A percentile compares a stretch with the other conserved stretches of the same genome.
Evolutionary conservation across 2,797 vertebrate genomes (phyloP).

Genomic region (Adrianichthys oophorus): DNA sequence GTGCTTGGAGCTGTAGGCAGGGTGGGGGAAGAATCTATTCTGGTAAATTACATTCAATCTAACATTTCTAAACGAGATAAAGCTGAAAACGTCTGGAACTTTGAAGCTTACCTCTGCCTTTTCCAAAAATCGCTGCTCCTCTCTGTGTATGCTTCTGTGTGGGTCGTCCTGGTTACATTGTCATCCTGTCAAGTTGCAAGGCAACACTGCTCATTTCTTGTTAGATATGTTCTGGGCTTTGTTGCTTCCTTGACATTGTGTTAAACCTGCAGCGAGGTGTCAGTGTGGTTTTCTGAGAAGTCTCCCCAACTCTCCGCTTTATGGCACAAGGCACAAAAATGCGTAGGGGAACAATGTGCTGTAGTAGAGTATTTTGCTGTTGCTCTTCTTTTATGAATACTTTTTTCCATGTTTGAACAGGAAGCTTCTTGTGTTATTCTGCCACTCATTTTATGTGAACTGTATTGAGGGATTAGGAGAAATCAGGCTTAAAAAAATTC

Average conservation of each 20-base stretch:
- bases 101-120: conserved; percentile 35
- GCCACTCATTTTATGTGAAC: too few species aligned
- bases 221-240: conserved; percentile 45
- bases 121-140: conserved; percentile 30
- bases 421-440: too few species aligned
- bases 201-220: conserved; percentile 48
- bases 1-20: not conserved
- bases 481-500: too few species aligned
- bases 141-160: conserved; percentile 14
- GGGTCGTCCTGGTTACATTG: conserved; percentile 10
- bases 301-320: conserved; percentile 13
- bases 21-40: too few species aligned
- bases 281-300: conserved; percentile 62
- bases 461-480: too few species aligned
- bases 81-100: too few species aligned
- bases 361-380: not conserved
- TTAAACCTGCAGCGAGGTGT: conserved; percentile 36
- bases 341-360: conserved; percentile 2
- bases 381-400: too few species aligned
- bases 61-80: too few species aligned
- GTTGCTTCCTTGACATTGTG: conserved; percentile 43
- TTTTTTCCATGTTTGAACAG: too few species aligned
- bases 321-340: conserved; percentile 3
- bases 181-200: conserved; percentile 31
- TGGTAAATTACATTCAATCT: too few species aligned